phyloP scores from a whole-genome alignment of 2,888 invertebrate species.

The Yponomeuta plumbellus region DNA sequence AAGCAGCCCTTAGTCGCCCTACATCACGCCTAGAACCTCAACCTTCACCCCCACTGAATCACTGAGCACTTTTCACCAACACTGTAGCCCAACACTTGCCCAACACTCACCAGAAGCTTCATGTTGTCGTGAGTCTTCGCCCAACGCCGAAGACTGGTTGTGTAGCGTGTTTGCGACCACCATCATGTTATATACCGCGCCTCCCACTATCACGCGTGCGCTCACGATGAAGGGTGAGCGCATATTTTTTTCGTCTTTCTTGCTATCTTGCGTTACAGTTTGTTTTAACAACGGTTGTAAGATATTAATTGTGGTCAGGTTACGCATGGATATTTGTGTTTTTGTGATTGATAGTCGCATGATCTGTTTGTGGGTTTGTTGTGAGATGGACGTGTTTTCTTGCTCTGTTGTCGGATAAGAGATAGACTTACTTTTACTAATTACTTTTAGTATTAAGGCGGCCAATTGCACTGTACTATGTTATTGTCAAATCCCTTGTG shows the following conservation, averaged over 20 bases:
- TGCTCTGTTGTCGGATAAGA: too few relatives aligned
- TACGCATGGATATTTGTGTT: neutral
- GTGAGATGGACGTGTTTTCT: too few relatives aligned
- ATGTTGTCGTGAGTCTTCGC: conserved; percentile 70
- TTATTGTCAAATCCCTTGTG: too few relatives aligned
- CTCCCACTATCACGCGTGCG: conserved; percentile 50
- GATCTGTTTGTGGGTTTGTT: too few relatives aligned
- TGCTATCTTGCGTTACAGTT: neutral
- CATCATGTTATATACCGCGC: conserved; percentile 60
- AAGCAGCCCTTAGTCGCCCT: too few relatives aligned
- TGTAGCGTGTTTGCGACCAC: conserved; percentile 42
- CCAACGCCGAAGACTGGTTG: conserved; percentile 70
- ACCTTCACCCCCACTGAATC: conserved; percentile 21
- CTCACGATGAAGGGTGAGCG: conserved; percentile 41
- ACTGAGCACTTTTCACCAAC: conserved; percentile 28
- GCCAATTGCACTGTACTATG: too few relatives aligned
- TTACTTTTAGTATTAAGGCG: too few relatives aligned
- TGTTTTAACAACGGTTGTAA: neutral
- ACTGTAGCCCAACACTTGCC: neutral
- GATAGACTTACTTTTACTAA: too few relatives aligned
- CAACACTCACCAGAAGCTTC: conserved; percentile 69
- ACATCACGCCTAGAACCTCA: neutral
- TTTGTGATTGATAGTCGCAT: neutral
- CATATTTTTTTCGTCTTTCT: conserved; percentile 2
- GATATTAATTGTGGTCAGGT: neutral